These are phyloP conservation scores for Charaxes varanes DNA, from an alignment of 1,140 invertebrate genomes.

Conservation along the genomic window DNA sequence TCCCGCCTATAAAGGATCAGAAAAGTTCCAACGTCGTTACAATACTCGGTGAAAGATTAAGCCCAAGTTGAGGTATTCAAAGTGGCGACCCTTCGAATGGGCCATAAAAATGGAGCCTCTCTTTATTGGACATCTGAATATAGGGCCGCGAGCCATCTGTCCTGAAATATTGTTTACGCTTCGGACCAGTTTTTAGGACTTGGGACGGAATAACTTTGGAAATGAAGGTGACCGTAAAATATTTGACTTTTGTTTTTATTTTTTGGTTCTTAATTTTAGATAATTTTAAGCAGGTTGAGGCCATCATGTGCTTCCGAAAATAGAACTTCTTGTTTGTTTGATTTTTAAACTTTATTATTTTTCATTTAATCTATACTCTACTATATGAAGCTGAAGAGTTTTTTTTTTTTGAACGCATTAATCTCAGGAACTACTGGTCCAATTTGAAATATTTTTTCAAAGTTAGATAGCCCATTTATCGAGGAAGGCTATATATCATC, in stretches of 20 bases:
- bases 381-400: no score
- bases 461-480: no score
- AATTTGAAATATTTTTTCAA: no score
- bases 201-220: slow-evolving; percentile 13
- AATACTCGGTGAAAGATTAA: slow-evolving; percentile 58
- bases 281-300: no score
- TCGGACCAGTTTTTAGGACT: slow-evolving; percentile 17
- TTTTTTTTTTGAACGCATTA: no score
- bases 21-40: slow-evolving; percentile 41
- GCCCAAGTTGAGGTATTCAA: slow-evolving; percentile 48
- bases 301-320: no score
- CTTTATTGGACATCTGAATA: slow-evolving; percentile 53
- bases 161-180: slow-evolving; percentile 32
- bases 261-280: no score
- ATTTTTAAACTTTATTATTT: no score
- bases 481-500: no score
- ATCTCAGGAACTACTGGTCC: no score
- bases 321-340: no score
- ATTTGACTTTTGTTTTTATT: slow-evolving; percentile 1
- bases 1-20: slow-evolving; percentile 25
- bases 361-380: no score
- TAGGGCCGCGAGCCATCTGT: slow-evolving; percentile 35
- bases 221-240: slow-evolving; percentile 8
- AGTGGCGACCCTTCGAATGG: slow-evolving; percentile 44
- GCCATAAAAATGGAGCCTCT: slow-evolving; percentile 49